These are phyloP conservation scores for Hydrozoanthus tunicans DNA, from an alignment of 64 coral and sea anemone genomes.

Conservation along the genomic window DNA sequence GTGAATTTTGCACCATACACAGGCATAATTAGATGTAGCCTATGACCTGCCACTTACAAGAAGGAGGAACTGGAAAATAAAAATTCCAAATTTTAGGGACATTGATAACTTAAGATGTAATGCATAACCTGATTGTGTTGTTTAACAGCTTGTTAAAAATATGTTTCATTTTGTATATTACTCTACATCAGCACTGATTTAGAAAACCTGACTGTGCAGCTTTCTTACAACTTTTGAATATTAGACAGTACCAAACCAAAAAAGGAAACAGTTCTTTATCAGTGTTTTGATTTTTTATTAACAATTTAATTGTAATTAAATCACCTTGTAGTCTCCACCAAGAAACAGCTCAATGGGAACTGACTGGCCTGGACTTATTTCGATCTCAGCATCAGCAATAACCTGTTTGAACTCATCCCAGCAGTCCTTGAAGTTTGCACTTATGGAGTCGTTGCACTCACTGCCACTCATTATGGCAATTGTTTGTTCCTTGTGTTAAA, in stretches of 20 bases:
- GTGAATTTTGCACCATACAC: constrained; percentile 49
- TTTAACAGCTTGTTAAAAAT: constrained; percentile 5
- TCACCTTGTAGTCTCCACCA: constrained; percentile 23
- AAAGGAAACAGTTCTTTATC: not conserved
- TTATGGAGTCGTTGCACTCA: constrained; percentile 26
- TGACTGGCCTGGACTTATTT: constrained; percentile 28
- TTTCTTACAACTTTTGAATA: not conserved
- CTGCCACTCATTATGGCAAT: constrained; percentile 47
- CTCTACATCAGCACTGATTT: not conserved
- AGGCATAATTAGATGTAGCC: constrained; percentile 32
- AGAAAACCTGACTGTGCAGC: not conserved
- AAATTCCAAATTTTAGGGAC: not conserved
- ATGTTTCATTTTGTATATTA: constrained; percentile 3
- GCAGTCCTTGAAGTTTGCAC: constrained; percentile 39
- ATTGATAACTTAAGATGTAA: not conserved
- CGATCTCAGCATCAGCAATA: constrained; percentile 33
- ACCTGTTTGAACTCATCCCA: constrained; percentile 31
- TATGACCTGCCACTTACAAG: constrained; percentile 30
- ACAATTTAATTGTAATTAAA: constrained; percentile 13
- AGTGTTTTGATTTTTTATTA: constrained; percentile 9
- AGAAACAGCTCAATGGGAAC: constrained; percentile 42
- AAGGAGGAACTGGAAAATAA: constrained; percentile 26
- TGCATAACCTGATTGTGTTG: constrained; percentile 1
- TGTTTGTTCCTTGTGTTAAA: constrained; percentile 38
- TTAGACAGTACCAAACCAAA: not conserved